A percentile compares a stretch with the other conserved stretches of the same genome.
Evolutionary conservation across 2,888 invertebrate species (phyloP).

Genomic region (Dermolepida albohirtum): DNA sequence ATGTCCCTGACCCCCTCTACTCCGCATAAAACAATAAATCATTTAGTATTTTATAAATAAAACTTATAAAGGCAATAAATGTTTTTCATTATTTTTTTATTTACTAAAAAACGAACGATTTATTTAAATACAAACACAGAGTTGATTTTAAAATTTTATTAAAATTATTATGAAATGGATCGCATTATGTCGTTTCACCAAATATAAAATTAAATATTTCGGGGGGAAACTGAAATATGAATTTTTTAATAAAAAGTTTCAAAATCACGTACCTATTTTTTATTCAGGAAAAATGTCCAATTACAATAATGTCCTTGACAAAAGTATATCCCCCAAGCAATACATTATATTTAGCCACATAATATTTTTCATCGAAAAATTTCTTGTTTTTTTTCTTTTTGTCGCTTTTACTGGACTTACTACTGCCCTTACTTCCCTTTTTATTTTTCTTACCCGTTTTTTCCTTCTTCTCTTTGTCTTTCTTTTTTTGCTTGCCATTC

Average conservation of each 20-base stretch:
- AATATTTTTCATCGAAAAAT: conserved; percentile 39
- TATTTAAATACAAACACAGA: no score
- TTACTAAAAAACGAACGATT: no score
- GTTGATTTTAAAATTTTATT: no score
- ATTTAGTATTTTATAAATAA: no score
- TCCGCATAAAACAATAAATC: no score
- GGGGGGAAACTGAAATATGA: not conserved
- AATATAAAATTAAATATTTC: no score
- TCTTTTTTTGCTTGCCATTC: not conserved
- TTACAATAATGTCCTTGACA: conserved; percentile 51
- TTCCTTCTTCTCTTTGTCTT: conserved; percentile 37
- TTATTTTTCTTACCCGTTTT: conserved; percentile 39
- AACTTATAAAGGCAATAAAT: no score
- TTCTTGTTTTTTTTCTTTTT: conserved; percentile 35
- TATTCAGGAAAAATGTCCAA: conserved; percentile 47
- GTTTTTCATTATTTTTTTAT: no score
- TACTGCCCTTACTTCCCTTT: conserved; percentile 17
- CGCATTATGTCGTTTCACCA: no score
- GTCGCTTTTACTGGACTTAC: conserved; percentile 13
- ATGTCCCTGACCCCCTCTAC: no score
- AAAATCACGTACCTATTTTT: no score
- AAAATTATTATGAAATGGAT: no score
- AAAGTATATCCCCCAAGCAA: conserved; percentile 48
- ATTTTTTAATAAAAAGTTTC: not conserved
- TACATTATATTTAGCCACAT: conserved; percentile 52